Evolutionary conservation across 2,113 vertebrate genomes (phyloP).

Genomic region (Sapajus apella): DNA sequence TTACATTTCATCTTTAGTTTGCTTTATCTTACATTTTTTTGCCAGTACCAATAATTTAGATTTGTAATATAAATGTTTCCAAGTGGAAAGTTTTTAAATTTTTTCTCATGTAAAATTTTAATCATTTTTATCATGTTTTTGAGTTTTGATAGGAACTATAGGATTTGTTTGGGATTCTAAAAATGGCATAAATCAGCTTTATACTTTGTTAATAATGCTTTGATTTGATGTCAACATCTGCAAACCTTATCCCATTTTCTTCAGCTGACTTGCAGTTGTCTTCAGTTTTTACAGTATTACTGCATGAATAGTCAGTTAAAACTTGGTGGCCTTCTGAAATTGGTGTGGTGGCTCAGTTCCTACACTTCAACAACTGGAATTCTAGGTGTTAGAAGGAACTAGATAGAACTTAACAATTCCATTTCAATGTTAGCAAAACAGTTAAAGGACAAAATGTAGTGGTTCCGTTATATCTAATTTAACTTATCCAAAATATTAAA

Average conservation of each 20-base stretch:
- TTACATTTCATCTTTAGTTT: neutral
- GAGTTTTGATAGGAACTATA: neutral
- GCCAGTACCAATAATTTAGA: neutral
- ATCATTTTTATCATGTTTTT: neutral
- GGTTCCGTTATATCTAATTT: neutral
- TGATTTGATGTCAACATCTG: neutral
- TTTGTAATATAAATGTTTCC: neutral
- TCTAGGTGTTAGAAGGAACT: neutral
- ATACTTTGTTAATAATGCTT: conserved; percentile 25
- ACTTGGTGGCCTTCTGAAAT: neutral
- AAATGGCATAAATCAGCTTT: conserved; percentile 11
- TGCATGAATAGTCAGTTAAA: neutral
- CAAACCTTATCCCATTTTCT: conserved; percentile 31
- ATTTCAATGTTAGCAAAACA: conserved; percentile 35
- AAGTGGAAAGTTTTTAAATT: neutral
- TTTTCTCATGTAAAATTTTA: neutral
- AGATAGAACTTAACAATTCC: neutral
- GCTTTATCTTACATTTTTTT: neutral
- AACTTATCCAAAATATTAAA: conserved; percentile 13
- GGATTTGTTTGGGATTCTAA: neutral
- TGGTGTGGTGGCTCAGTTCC: neutral
- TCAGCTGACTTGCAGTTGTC: conserved; percentile 16
- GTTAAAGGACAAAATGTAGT: neutral
- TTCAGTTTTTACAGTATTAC: neutral
- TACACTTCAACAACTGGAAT: neutral